These are phyloP conservation scores for Hemicrepidius hirtus DNA, from an alignment of 2,888 invertebrate genomes.

Conservation along the genomic window DNA sequence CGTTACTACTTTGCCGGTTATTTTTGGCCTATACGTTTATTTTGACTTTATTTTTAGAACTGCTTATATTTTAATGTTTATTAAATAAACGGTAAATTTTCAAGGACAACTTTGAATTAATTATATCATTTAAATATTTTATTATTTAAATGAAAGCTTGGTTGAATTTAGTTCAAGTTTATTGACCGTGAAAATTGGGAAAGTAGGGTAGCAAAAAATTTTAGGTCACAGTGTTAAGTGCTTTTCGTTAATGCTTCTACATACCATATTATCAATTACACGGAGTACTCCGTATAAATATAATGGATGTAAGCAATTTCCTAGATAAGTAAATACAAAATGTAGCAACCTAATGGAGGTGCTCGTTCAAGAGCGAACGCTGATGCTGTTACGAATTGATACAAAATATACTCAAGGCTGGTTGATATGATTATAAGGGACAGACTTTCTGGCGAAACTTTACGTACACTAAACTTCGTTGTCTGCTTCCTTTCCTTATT, in stretches of 20 bases:
- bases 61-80: slow-evolving; percentile 2
- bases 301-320: background rate
- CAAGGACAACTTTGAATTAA: background rate
- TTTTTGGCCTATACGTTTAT: background rate
- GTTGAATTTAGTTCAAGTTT: too few relatives aligned
- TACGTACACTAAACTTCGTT: slow-evolving; percentile 1
- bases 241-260: background rate
- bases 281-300: background rate
- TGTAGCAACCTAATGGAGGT: background rate
- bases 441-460: slow-evolving; percentile 8
- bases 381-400: slow-evolving; percentile 1
- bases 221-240: background rate
- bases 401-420: slow-evolving; percentile 1
- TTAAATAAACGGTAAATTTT: slow-evolving; percentile 2
- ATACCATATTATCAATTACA: slow-evolving; percentile 10
- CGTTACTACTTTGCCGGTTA: background rate
- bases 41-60: background rate
- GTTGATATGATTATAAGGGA: slow-evolving; percentile 8
- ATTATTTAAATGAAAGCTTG: too few relatives aligned
- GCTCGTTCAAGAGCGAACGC: slow-evolving; percentile 7
- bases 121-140: slow-evolving; percentile 2
- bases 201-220: background rate
- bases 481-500: background rate
- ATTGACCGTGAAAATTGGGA: background rate
- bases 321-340: slow-evolving; percentile 8